phyloP scores from a whole-genome alignment of 2,797 vertebrate genomes.

The Neosilurus mollespiculum region DNA sequence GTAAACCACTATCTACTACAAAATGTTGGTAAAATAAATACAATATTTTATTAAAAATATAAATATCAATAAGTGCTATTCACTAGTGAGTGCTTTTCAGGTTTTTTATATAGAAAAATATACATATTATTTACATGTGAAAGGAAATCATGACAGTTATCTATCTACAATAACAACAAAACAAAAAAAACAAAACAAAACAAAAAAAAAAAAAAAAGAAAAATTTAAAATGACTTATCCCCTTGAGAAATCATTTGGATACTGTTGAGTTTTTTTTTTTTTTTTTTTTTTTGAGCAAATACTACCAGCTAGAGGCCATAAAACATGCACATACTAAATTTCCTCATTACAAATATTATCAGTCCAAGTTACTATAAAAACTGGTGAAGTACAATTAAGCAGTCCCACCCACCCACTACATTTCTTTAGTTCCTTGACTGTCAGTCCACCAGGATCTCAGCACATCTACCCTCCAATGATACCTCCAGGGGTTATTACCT shows the following conservation, averaged over 20 bases:
- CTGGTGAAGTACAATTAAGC: conserved; percentile 26
- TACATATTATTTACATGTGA: conserved; percentile 83
- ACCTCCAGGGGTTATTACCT: conserved; percentile 48
- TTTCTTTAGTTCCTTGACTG: conserved; percentile 68
- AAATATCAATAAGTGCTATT: conserved; percentile 87
- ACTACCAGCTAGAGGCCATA: conserved; percentile 23
- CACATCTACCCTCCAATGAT: conserved; percentile 67
- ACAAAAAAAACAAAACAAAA: too few species aligned
- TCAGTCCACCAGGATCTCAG: conserved; percentile 84
- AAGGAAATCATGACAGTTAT: conserved; percentile 76
- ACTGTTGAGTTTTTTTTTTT: not conserved
- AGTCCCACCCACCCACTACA: conserved; percentile 61
- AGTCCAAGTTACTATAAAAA: conserved; percentile 43
- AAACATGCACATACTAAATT: conserved; percentile 36
- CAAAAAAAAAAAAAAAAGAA: conserved; percentile 50
- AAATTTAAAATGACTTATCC: conserved; percentile 66
- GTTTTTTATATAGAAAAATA: conserved; percentile 83
- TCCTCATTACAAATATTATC: conserved; percentile 32
- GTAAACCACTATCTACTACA: conserved; percentile 83
- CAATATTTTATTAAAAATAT: conserved; percentile 80
- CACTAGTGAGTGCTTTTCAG: conserved; percentile 83
- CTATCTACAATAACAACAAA: conserved; percentile 71
- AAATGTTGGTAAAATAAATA: conserved; percentile 87
- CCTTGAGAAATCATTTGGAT: conserved; percentile 43
- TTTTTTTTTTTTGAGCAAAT: conserved; percentile 17